phyloP scores from a whole-genome alignment of 2,797 vertebrate species.

The Psittacula echo region DNA sequence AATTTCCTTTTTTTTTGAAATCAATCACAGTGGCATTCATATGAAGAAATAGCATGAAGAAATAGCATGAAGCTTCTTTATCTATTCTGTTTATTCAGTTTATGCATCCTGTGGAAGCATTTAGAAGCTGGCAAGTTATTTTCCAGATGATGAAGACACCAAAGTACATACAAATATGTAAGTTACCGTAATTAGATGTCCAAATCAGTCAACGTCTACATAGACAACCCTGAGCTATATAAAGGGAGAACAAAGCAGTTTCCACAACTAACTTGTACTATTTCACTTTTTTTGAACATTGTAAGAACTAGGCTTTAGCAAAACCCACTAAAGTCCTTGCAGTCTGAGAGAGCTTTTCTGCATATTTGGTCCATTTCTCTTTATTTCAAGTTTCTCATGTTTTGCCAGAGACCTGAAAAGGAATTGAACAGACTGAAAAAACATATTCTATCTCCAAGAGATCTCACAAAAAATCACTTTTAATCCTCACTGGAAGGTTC shows the following conservation, averaged over 20 bases:
- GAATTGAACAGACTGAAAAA: neutral
- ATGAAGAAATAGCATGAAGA: neutral
- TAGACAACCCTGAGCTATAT: neutral
- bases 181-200: neutral
- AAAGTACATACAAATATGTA: neutral
- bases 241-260: neutral
- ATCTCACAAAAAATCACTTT: neutral
- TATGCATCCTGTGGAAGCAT: conserved; percentile 17
- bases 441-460: neutral
- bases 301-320: neutral
- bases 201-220: neutral
- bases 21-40: conserved; percentile 68
- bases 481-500: neutral
- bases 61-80: conserved; percentile 46
- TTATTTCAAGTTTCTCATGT: neutral
- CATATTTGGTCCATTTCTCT: neutral
- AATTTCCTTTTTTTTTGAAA: conserved; percentile 63
- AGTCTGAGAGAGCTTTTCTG: neutral
- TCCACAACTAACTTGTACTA: neutral
- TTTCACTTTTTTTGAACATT: neutral
- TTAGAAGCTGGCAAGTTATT: conserved; percentile 33
- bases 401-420: neutral
- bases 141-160: neutral
- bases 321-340: neutral
- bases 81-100: conserved; percentile 44